Conservation (phyloP, 2,888 invertebrate species). For the Leptinotarsa haldemani region DNA sequence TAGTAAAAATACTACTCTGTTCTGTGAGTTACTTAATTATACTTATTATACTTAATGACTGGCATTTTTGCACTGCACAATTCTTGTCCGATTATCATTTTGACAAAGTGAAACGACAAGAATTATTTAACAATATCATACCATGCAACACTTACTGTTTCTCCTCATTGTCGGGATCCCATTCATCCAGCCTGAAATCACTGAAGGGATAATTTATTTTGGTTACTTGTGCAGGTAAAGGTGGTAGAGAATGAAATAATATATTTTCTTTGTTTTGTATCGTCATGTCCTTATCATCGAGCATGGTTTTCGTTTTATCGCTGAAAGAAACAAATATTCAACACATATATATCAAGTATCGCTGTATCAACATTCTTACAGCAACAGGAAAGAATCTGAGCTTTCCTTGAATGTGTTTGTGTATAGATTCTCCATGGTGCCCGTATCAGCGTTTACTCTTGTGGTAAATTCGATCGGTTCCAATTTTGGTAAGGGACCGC, state of each 20-base stretch:
- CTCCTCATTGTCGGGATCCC: slow-evolving; percentile 56
- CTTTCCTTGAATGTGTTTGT: slow-evolving; percentile 48
- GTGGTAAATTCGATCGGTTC: slow-evolving; percentile 56
- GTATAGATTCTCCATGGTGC: slow-evolving; percentile 56
- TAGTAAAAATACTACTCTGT: too few species aligned
- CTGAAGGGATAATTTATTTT: slow-evolving; percentile 65
- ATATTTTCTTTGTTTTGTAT: slow-evolving; percentile 42
- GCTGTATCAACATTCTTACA: slow-evolving; percentile 30
- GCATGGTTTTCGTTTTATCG: slow-evolving; percentile 47
- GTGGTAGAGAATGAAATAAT: slow-evolving; percentile 12
- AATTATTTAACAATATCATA: too few species aligned
- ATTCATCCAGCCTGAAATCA: slow-evolving; percentile 60
- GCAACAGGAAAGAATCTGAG: slow-evolving; percentile 25
- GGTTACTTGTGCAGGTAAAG: slow-evolving; percentile 34
- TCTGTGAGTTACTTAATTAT: too few species aligned
- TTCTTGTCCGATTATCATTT: too few species aligned
- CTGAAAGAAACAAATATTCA: slow-evolving; percentile 39
- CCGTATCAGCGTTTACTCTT: slow-evolving; percentile 51
- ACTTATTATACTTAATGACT: too few species aligned
- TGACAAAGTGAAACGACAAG: too few species aligned
- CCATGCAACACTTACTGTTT: slow-evolving; percentile 46
- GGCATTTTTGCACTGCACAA: too few species aligned
- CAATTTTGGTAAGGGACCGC: slow-evolving; percentile 51
- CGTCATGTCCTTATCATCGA: slow-evolving; percentile 43
- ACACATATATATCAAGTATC: not conserved